Evolutionary conservation across 2,888 invertebrate genomes (phyloP).

Genomic region (Euspilapteryx auroguttella): DNA sequence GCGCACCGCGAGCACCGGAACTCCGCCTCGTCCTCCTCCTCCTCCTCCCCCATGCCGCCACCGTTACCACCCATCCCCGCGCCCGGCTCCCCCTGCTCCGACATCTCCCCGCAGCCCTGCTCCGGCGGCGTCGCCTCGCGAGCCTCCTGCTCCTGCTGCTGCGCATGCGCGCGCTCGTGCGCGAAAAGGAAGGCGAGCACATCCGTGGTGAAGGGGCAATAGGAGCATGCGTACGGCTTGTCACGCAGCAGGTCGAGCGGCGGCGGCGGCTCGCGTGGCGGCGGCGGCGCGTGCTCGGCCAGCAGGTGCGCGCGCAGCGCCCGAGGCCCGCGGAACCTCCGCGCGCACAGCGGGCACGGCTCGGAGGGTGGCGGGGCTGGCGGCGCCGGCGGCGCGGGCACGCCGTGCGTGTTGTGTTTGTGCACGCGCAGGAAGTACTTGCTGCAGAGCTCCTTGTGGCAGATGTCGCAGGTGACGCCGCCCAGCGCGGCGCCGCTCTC

Average conservation of each 20-base stretch:
- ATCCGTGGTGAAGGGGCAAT: slow-evolving; percentile 87
- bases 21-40: not conserved
- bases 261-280: slow-evolving; percentile 50
- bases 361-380: slow-evolving; percentile 42
- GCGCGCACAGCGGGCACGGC: slow-evolving; percentile 80
- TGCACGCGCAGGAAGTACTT: slow-evolving; percentile 97
- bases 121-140: slow-evolving; percentile 16
- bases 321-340: slow-evolving; percentile 85
- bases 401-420: slow-evolving; percentile 97
- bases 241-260: slow-evolving; percentile 59
- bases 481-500: slow-evolving; percentile 91
- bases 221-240: slow-evolving; percentile 86
- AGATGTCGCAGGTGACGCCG: slow-evolving; percentile 95
- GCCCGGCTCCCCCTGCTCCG: slow-evolving; percentile 48
- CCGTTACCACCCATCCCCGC: slow-evolving; percentile 13
- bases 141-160: slow-evolving; percentile 29
- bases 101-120: too few relatives aligned
- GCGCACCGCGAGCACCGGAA: slow-evolving; percentile 39
- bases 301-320: slow-evolving; percentile 86
- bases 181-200: slow-evolving; percentile 89
- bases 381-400: slow-evolving; percentile 80
- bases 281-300: slow-evolving; percentile 78
- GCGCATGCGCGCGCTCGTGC: slow-evolving; percentile 83
- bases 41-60: slow-evolving; percentile 32
- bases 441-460: slow-evolving; percentile 97